Conservation (phyloP, 2,113 vertebrate genomes). For the Procavia capensis region DNA sequence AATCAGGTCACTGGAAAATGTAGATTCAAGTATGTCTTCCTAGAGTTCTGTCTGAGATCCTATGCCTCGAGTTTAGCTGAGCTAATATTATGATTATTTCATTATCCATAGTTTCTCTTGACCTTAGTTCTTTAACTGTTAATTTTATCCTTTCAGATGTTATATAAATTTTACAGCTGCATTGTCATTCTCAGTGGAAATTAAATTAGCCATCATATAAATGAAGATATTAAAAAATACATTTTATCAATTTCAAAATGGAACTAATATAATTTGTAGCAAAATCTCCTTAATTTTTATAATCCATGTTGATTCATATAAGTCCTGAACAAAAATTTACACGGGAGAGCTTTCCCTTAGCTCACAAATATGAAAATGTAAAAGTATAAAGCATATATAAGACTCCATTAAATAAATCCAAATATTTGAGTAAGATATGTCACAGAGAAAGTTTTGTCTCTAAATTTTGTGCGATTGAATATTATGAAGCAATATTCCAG, state of each 20-base stretch:
- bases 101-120: neutral
- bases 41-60: neutral
- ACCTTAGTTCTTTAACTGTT: neutral
- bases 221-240: neutral
- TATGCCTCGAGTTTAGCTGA: neutral
- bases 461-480: neutral
- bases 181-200: slow-evolving; percentile 3
- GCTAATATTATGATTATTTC: neutral
- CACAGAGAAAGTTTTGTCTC: neutral
- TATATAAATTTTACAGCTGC: neutral
- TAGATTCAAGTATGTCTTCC: neutral
- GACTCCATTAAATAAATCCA: neutral
- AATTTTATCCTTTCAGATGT: neutral
- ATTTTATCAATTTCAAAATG: neutral
- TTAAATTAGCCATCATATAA: neutral
- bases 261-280: neutral
- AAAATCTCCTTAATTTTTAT: neutral
- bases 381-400: neutral
- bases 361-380: neutral
- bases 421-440: neutral
- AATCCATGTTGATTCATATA: neutral
- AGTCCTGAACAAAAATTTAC: neutral
- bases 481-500: neutral
- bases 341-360: neutral
- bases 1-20: neutral